Evolutionary conservation across 2,113 vertebrate genomes (phyloP), one percentile per base, ranked within the genome.

Genomic region (Zingel zingel): DNA sequence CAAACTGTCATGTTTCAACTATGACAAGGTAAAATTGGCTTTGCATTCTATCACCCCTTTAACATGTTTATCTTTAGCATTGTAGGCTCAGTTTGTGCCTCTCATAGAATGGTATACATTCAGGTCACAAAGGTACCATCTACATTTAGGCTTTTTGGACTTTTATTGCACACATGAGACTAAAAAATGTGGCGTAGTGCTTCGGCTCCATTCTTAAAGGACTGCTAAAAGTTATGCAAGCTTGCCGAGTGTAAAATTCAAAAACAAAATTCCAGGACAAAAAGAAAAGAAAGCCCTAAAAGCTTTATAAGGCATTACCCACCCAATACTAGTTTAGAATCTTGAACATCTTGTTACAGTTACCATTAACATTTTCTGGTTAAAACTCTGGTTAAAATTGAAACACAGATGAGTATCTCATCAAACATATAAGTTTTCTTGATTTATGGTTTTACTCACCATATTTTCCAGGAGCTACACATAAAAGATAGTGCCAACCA

Each of bases 141-240:
- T 47, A 48, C 14, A 21, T 30, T 45, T 48, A 36, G 5, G 7
- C 25, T 14, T 43, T 43, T 43, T 43, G 39, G 43, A 33, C 43
- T 45, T 57, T 67, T 77, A 57, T 47, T 57, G 39, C 51, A 57
- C 36, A 77, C 39, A 64, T 23, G 48, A 51, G 14, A 54, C 14
- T 30, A 33, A 73, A 48, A 61, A 16, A 23, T 57, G 25, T 59
- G 16, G 47, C 48, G 54, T 25, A 50, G 47, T 16, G 14, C 51
- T 56, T 51, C 0, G 25, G 45, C 12, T 21, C 23, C 18, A 43
- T 23, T 50, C 11, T 74, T 8, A 2, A 61, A 61, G 39, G 45
- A 19, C 27, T 74, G 57, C 23, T 50, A 6, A 15, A n/a, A 12
- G 36, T 58, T 45, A 45, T 71, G 33, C 50, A 69, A 68, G 33